A percentile compares a stretch with the other conserved stretches of the same genome.
phyloP scores from a whole-genome alignment of 2,888 invertebrate species.

The Tupiocoris notatus region DNA sequence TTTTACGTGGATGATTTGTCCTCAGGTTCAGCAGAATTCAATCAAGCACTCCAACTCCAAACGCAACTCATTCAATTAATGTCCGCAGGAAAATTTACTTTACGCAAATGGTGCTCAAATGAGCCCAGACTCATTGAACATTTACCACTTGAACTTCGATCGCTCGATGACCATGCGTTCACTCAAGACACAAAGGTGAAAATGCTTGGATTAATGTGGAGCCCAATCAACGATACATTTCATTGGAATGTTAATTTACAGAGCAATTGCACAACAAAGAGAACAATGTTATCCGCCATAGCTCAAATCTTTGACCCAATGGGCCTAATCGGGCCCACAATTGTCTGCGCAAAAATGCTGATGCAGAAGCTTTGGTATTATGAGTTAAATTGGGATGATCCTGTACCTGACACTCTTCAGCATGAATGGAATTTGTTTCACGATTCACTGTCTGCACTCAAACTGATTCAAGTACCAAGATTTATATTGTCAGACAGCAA shows the following conservation, averaged over 20 bases:
- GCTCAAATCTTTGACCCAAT: too few species aligned
- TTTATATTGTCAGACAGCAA: too few species aligned
- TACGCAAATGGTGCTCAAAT: not conserved
- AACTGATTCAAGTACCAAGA: too few species aligned
- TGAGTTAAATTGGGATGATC: too few species aligned
- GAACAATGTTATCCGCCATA: not conserved
- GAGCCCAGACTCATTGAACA: not conserved
- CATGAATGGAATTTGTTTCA: too few species aligned
- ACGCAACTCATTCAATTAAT: too few species aligned
- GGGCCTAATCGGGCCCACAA: too few species aligned
- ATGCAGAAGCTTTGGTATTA: too few species aligned
- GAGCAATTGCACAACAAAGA: not conserved
- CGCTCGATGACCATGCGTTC: not conserved
- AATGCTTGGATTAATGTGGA: constrained; percentile 15
- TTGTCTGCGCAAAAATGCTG: too few species aligned
- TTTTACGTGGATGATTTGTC: not conserved
- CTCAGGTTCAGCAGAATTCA: not conserved
- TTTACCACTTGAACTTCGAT: not conserved
- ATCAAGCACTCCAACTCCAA: not conserved
- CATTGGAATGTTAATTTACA: not conserved
- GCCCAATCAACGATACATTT: constrained; percentile 13
- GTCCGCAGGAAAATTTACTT: not conserved
- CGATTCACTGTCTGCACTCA: too few species aligned
- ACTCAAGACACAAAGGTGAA: not conserved
- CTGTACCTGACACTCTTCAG: too few species aligned